Conservation (phyloP, 2,888 invertebrate species). For the Limenitis camilla region DNA sequence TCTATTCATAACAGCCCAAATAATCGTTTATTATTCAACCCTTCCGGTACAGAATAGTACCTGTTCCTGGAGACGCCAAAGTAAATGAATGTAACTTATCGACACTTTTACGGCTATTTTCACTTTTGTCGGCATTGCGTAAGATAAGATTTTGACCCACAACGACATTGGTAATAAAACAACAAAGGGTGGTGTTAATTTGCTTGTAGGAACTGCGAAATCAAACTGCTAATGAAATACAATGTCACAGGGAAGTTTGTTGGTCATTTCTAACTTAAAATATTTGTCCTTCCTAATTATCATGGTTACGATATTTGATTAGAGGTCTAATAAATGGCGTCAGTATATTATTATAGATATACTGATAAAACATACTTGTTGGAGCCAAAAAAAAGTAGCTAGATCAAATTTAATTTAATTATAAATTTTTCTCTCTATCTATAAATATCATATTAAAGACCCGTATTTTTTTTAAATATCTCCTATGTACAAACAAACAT, state of each 20-base stretch:
- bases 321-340: too few species aligned
- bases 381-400: too few species aligned
- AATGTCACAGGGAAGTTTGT: constrained; percentile 12
- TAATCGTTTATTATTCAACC: constrained; percentile 8
- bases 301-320: not conserved
- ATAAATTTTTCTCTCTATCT: too few species aligned
- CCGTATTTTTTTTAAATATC: too few species aligned
- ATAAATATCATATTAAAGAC: too few species aligned
- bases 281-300: not conserved
- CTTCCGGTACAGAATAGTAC: constrained; percentile 14
- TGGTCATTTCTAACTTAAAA: constrained; percentile 10
- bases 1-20: constrained; percentile 1
- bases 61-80: constrained; percentile 26
- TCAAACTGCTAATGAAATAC: constrained; percentile 21
- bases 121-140: constrained; percentile 65
- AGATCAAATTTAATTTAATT: too few species aligned
- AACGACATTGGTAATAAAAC: constrained; percentile 51
- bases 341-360: too few species aligned
- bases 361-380: too few species aligned
- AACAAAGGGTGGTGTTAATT: constrained; percentile 67
- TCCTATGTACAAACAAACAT: too few species aligned
- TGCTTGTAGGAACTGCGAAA: constrained; percentile 34
- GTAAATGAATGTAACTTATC: constrained; percentile 25
- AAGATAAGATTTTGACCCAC: constrained; percentile 32
- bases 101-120: constrained; percentile 58